These are phyloP conservation scores for Rhogogaster chlorosoma DNA, from an alignment of 2,888 invertebrate species.

Conservation along the genomic window DNA sequence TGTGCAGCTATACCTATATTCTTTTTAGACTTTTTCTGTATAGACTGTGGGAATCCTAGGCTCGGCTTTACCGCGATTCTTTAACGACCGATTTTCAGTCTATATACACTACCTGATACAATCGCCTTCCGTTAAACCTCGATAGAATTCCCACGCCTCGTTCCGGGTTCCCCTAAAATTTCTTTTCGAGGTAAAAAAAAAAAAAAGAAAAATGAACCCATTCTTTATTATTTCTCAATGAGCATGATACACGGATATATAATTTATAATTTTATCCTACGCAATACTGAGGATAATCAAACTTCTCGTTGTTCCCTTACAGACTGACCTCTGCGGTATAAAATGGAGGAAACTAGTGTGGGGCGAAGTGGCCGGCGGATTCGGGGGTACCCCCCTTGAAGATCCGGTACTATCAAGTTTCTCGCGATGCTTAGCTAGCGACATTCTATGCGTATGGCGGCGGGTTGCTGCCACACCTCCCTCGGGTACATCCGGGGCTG, in stretches of 20 bases:
- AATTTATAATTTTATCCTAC: too few species aligned
- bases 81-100: neutral
- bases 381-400: slow-evolving; percentile 85
- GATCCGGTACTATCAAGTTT: slow-evolving; percentile 95
- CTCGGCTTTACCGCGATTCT: neutral
- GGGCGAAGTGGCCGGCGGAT: slow-evolving; percentile 83
- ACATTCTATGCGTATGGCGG: slow-evolving; percentile 99
- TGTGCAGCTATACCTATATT: neutral
- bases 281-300: too few species aligned
- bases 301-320: slow-evolving; percentile 65
- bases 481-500: slow-evolving; percentile 68
- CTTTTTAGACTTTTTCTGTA: neutral
- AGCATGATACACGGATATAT: neutral
- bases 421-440: slow-evolving; percentile 94
- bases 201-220: too few species aligned
- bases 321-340: slow-evolving; percentile 99
- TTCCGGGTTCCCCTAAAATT: neutral
- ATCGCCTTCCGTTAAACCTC: neutral
- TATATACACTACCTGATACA: neutral
- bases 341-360: slow-evolving; percentile 98
- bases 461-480: slow-evolving; percentile 85
- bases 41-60: slow-evolving; percentile 4
- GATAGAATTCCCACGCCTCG: slow-evolving; percentile 27
- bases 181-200: neutral
- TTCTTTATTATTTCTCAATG: too few species aligned